Percentiles rank a stretch among this genome's conserved stretches.
Conservation (phyloP, 2,888 invertebrate species). For the Ligdia adustata region DNA sequence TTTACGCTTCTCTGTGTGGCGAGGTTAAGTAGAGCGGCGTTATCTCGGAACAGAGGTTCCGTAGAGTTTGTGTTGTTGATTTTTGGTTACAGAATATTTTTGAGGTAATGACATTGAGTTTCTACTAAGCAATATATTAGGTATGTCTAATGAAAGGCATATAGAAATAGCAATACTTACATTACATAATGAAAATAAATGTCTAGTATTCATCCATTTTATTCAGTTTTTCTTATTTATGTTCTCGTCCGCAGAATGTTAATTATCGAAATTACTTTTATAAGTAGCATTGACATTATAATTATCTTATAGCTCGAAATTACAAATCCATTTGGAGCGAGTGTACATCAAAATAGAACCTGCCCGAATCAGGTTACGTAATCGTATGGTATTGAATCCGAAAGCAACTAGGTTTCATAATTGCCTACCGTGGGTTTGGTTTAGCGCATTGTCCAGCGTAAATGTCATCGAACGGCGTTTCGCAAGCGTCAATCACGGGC, state of each 20-base stretch:
- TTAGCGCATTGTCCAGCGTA: slow-evolving; percentile 74
- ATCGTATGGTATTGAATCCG: slow-evolving; percentile 37
- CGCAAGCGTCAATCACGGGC: slow-evolving; percentile 81
- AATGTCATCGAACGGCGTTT: slow-evolving; percentile 83
- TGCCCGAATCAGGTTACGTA: slow-evolving; percentile 35
- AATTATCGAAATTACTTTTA: no score
- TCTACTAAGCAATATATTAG: no score
- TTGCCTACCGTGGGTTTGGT: slow-evolving; percentile 68
- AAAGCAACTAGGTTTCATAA: slow-evolving; percentile 68
- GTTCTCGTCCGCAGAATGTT: no score
- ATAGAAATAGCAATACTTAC: no score
- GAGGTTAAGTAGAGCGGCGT: slow-evolving; percentile 84
- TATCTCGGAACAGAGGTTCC: slow-evolving; percentile 80
- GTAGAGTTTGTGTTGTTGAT: slow-evolving; percentile 70
- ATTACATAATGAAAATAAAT: no score
- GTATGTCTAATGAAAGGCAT: no score
- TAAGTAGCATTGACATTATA: neutral
- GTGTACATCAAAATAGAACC: slow-evolving; percentile 22
- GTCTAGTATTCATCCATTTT: no score
- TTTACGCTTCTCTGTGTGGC: slow-evolving; percentile 81
- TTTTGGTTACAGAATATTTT: slow-evolving; percentile 4
- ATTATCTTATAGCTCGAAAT: no score
- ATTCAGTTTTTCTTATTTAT: no score
- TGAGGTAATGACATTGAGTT: no score
- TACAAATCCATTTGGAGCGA: neutral